These are phyloP conservation scores for Acanthurus leucopareius DNA, from an alignment of 2,797 vertebrate genomes.

Conservation along the genomic window DNA sequence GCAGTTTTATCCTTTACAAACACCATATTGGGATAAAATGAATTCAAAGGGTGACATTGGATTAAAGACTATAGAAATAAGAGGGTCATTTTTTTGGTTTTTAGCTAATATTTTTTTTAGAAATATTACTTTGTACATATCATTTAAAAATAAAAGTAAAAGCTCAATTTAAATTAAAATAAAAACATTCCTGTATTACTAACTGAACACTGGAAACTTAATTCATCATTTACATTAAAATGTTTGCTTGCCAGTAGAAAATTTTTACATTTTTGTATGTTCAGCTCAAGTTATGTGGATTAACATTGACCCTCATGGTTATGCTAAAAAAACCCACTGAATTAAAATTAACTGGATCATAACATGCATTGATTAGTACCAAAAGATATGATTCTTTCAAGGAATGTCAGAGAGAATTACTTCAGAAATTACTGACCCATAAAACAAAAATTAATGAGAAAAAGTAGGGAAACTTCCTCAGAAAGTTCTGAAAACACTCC, in stretches of 20 bases:
- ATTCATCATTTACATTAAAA: neutral
- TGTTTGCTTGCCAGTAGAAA: neutral
- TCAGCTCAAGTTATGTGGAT: neutral
- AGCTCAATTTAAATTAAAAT: neutral
- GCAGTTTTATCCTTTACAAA: neutral
- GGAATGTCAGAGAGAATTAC: neutral
- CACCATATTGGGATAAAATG: too few species aligned
- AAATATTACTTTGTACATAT: neutral
- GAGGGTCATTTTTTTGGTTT: too few species aligned
- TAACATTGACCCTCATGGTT: neutral
- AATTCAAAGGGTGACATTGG: too few species aligned
- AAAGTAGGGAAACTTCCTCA: neutral
- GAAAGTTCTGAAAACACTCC: conserved; percentile 2
- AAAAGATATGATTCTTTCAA: neutral
- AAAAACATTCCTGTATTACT: neutral
- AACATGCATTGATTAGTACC: neutral
- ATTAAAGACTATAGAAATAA: too few species aligned
- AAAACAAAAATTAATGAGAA: neutral
- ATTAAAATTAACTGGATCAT: neutral
- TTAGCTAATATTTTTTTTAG: neutral
- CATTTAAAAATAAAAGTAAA: neutral
- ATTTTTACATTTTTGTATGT: neutral
- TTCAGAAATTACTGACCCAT: neutral
- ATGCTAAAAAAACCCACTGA: neutral
- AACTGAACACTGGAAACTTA: neutral